A percentile compares a stretch with the other conserved stretches of the same genome.
Conservation (phyloP, 2,113 vertebrate genomes). For the Hylia prasina region DNA sequence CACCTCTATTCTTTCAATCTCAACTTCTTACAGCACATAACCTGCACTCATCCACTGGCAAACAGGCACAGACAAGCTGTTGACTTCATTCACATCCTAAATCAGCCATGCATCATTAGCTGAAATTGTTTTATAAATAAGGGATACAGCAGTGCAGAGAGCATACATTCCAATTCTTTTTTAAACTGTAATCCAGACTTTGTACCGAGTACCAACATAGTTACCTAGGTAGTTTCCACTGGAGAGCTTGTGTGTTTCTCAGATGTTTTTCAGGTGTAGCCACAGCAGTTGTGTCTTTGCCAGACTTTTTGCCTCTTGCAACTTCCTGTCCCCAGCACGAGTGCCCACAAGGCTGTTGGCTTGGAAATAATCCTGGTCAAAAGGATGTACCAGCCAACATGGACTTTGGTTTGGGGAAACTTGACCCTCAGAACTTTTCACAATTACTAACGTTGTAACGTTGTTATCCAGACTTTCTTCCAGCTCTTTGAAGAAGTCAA, state of each 20-base stretch:
- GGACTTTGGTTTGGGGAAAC: neutral
- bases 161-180: neutral
- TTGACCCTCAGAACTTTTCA: neutral
- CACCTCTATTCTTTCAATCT: neutral
- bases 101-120: neutral
- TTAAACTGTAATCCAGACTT: neutral
- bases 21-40: neutral
- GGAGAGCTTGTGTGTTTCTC: neutral
- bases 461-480: neutral
- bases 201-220: too few species aligned
- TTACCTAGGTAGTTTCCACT: neutral
- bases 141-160: neutral
- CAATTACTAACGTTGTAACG: neutral
- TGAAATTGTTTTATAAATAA: neutral
- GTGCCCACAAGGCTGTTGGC: neutral
- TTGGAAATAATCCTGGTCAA: neutral
- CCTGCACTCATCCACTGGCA: neutral
- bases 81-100: neutral
- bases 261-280: neutral
- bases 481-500: neutral
- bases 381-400: neutral
- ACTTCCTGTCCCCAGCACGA: neutral
- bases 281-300: fast-evolving
- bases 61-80: neutral
- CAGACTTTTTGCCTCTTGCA: neutral